Conservation (phyloP, 2,888 invertebrate genomes). For the Trachelus iudaicus region DNA sequence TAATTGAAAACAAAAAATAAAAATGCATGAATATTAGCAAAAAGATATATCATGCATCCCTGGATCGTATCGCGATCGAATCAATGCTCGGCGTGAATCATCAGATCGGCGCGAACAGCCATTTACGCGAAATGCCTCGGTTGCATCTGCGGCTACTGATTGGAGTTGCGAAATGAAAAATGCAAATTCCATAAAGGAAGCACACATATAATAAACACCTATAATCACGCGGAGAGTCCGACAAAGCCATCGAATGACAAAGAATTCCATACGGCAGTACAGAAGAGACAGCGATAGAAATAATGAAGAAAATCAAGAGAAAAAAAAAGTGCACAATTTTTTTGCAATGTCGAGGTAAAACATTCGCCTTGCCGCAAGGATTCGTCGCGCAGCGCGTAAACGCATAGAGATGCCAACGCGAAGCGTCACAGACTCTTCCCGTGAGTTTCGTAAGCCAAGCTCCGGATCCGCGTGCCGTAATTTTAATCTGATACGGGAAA, state of each 20-base stretch:
- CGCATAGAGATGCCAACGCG: not conserved
- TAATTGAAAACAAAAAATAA: not conserved
- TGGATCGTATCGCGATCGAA: not conserved
- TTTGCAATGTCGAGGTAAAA: not conserved
- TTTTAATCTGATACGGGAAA: not conserved
- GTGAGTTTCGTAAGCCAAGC: not conserved
- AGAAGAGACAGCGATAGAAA: not conserved
- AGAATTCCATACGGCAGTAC: not conserved
- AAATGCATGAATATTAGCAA: not conserved
- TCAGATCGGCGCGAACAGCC: not conserved
- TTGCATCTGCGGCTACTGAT: not conserved
- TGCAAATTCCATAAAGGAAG: not conserved
- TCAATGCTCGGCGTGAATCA: not conserved
- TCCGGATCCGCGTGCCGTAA: not conserved
- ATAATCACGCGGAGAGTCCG: not conserved
- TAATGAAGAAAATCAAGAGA: not conserved
- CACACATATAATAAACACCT: not conserved
- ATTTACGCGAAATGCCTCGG: not conserved
- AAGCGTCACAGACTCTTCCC: not conserved
- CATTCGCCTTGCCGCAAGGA: not conserved
- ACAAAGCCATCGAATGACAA: not conserved
- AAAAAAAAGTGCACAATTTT: not conserved
- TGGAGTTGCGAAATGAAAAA: not conserved
- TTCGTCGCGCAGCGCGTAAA: not conserved
- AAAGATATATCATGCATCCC: not conserved